phyloP scores from a whole-genome alignment of 2,888 invertebrate genomes.

The Drosophila paucipuncta region DNA sequence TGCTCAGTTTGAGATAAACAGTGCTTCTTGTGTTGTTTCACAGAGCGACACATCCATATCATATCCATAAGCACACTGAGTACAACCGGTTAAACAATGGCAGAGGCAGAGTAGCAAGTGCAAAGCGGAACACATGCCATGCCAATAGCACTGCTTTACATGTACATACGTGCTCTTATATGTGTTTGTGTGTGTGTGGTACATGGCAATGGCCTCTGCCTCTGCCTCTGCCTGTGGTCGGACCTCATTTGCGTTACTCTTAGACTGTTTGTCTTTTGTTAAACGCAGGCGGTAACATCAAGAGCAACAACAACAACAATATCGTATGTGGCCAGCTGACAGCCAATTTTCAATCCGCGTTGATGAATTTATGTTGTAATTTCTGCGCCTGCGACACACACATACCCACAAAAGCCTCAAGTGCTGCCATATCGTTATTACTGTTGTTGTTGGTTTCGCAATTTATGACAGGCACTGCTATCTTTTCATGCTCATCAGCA shows the following conservation, averaged over 20 bases:
- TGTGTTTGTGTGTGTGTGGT: constrained; percentile 6
- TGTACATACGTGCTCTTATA: constrained; percentile 2
- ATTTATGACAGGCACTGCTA: constrained; percentile 62
- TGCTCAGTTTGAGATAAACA: background rate
- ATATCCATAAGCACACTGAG: constrained; percentile 6
- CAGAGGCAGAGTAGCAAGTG: constrained; percentile 11
- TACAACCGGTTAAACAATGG: constrained; percentile 3
- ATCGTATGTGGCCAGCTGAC: constrained; percentile 33
- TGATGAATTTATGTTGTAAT: constrained; percentile 74
- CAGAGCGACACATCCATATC: background rate
- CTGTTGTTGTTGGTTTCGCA: constrained; percentile 28
- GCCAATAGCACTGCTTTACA: constrained; percentile 20
- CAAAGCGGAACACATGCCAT: constrained; percentile 23
- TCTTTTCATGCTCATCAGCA: constrained; percentile 51
- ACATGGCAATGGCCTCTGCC: constrained; percentile 58
- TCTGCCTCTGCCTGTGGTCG: constrained; percentile 35
- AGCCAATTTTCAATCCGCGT: constrained; percentile 69
- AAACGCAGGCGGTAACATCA: constrained; percentile 27
- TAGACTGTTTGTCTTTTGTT: constrained; percentile 78
- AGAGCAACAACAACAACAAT: background rate
- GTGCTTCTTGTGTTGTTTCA: background rate
- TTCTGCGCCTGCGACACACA: constrained; percentile 46
- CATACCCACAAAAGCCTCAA: constrained; percentile 44
- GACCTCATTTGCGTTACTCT: constrained; percentile 66
- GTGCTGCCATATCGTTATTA: constrained; percentile 17